Conservation (phyloP, 2,888 invertebrate genomes). For the Pyrochroa serraticornis region DNA sequence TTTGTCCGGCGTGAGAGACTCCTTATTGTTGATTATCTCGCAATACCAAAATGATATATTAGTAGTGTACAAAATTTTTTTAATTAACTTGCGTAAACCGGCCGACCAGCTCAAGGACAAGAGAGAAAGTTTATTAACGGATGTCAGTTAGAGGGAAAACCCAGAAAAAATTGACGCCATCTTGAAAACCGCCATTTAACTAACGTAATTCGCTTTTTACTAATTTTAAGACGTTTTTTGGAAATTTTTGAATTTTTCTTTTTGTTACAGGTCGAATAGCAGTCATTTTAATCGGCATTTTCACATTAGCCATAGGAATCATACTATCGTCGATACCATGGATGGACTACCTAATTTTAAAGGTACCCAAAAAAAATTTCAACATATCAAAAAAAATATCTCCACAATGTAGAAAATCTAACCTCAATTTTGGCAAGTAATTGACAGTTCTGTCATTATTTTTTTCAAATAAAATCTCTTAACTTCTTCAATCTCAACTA, state of each 20-base stretch:
- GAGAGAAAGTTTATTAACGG: slow-evolving; percentile 14
- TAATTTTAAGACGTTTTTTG: too few relatives aligned
- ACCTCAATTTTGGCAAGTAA: too few relatives aligned
- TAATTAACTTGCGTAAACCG: background rate
- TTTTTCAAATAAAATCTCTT: slow-evolving; percentile 5
- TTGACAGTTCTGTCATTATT: too few relatives aligned
- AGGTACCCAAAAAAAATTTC: slow-evolving; percentile 60
- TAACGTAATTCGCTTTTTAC: too few relatives aligned
- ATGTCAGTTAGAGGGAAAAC: background rate
- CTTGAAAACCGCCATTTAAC: background rate
- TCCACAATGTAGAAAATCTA: too few relatives aligned
- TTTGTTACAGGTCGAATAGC: slow-evolving; percentile 78
- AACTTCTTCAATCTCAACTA: too few relatives aligned
- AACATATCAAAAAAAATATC: too few relatives aligned
- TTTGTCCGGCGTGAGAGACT: too few relatives aligned
- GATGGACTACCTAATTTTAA: slow-evolving; percentile 85
- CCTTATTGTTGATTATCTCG: too few relatives aligned
- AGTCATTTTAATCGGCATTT: slow-evolving; percentile 79
- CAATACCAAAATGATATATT: too few relatives aligned
- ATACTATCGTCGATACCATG: slow-evolving; percentile 85
- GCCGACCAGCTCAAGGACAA: slow-evolving; percentile 14
- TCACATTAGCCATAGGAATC: slow-evolving; percentile 79
- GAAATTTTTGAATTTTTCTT: too few relatives aligned
- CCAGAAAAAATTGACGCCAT: background rate
- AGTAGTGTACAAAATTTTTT: background rate